These are phyloP conservation scores for Monochamus alternatus DNA, from an alignment of 2,888 invertebrate genomes.

Conservation along the genomic window DNA sequence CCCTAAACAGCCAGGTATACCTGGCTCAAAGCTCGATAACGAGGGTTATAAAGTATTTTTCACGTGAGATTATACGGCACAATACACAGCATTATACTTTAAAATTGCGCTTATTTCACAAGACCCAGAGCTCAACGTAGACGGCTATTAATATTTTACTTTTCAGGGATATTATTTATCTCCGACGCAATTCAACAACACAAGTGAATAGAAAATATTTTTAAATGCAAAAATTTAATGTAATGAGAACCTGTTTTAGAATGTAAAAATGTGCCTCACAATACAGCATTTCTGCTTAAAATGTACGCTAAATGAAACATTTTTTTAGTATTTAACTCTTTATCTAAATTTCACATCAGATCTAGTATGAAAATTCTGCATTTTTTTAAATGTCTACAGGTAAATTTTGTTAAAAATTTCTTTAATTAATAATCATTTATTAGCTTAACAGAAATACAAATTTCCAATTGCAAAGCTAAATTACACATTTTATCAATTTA, in stretches of 20 bases:
- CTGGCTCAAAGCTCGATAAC: constrained; percentile 3
- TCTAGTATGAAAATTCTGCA: no score
- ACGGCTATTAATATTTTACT: constrained; percentile 6
- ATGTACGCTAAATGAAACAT: background rate
- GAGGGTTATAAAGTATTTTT: constrained; percentile 1
- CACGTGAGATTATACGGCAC: background rate
- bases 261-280: background rate
- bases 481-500: no score
- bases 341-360: background rate
- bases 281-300: background rate
- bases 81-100: background rate
- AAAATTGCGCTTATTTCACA: constrained; percentile 2
- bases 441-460: no score
- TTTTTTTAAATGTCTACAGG: no score
- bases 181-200: background rate
- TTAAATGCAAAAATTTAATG: background rate
- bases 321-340: background rate
- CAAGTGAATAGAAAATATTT: background rate
- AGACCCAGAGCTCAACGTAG: background rate
- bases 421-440: no score
- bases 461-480: no score
- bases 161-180: background rate
- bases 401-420: no score
- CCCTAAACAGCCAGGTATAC: background rate
- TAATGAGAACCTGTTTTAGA: background rate